Conservation (phyloP, 2,797 vertebrate genomes). For the Trematomus bernacchii region DNA sequence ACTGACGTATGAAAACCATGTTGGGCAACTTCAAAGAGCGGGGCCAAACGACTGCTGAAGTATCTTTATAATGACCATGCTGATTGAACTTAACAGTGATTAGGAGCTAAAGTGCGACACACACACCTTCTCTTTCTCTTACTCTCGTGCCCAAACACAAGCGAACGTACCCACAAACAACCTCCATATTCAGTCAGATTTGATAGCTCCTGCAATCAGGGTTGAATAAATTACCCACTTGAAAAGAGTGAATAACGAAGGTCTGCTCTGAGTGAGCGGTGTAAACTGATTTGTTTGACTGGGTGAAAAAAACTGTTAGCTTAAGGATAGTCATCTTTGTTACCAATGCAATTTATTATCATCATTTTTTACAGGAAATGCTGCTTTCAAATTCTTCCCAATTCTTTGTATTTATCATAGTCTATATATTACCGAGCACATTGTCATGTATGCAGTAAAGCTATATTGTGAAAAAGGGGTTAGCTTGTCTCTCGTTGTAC, state of each 20-base stretch:
- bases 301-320: conserved; percentile 2
- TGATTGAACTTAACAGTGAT: conserved; percentile 77
- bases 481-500: conserved; percentile 10
- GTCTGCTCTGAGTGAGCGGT: conserved; percentile 40
- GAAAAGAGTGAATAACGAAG: conserved; percentile 40
- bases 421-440: too few species aligned
- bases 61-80: conserved; percentile 59
- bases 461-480: background rate
- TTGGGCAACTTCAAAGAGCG: conserved; percentile 71
- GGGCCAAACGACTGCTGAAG: conserved; percentile 55
- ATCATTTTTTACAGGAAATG: background rate
- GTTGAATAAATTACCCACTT: conserved; percentile 60
- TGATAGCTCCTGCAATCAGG: conserved; percentile 59
- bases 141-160: conserved; percentile 6
- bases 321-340: conserved; percentile 8
- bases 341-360: background rate
- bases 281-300: conserved; percentile 39
- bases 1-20: conserved; percentile 65
- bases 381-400: background rate
- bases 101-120: conserved; percentile 54
- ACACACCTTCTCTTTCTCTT: conserved; percentile 20
- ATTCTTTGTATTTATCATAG: background rate
- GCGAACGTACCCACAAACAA: conserved; percentile 41
- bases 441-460: background rate
- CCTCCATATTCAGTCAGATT: conserved; percentile 58